Evolutionary conservation across 2,797 vertebrate species (phyloP).

Genomic region (Xerus rutilus): DNA sequence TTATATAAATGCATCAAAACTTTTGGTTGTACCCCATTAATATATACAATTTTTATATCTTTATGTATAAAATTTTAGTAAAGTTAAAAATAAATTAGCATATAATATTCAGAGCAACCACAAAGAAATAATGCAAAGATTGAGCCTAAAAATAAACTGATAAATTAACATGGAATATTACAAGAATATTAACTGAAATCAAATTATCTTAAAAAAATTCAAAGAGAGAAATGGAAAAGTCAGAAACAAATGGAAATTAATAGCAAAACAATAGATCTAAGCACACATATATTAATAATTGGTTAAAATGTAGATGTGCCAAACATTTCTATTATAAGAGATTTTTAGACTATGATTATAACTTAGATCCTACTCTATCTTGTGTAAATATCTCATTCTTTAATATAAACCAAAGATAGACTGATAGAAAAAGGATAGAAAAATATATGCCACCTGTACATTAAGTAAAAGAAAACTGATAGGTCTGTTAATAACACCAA

Average conservation of each 20-base stretch:
- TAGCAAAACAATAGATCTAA: neutral
- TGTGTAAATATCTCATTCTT: neutral
- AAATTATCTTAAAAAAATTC: neutral
- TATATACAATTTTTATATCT: neutral
- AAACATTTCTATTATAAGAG: neutral
- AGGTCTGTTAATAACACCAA: neutral
- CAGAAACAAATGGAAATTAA: neutral
- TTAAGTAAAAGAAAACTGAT: neutral
- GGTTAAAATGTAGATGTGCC: too few relatives aligned
- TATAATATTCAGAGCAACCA: neutral
- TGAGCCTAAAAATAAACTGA: constrained; percentile 1
- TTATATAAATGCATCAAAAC: neutral
- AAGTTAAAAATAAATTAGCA: neutral
- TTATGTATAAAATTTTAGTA: too few relatives aligned
- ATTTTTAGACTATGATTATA: neutral
- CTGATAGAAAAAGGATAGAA: neutral
- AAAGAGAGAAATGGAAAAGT: neutral
- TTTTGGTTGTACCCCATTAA: neutral
- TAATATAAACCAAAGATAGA: neutral
- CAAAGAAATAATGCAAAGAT: constrained; percentile 2
- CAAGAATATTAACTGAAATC: neutral
- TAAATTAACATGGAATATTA: constrained; percentile 7
- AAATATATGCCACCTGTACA: neutral
- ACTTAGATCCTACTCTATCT: neutral
- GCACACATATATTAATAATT: neutral